Base-by-base conservation (phyloP, 2,888 invertebrate species). In the Pogonocherus hispidulus region DNA sequence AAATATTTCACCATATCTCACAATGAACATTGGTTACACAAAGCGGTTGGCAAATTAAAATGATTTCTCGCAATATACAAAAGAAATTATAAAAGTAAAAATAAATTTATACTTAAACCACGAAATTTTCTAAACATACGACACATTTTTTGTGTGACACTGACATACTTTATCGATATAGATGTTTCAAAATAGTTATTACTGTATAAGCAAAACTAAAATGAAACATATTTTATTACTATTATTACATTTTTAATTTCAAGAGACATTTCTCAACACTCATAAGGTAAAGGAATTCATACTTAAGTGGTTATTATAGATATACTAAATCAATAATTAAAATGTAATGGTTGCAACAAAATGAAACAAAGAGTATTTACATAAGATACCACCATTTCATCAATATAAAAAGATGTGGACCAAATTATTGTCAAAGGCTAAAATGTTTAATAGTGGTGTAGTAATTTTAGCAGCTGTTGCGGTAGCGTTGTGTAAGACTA, bases 361-460 rank as follows among this genome's bases (percentile, higher is more conserved):
- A 14, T 14, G 47, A 62, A 62, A 49, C 49, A 49, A 62, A 46
- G 22, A 62, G 20, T 62, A 23, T 62, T 62, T 35, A 51, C 37
- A n/a, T 16, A 22, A 51, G 62, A 51, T 62, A 62, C 32, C 51
- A 37, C 27, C 6, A 37, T 51, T 51, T 16, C 22, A 23, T 37
- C 20, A 27, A 5, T 62, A 62, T 62, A 62, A 51, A 54, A 62
- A 22, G 19, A 35, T 11, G 20, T 4, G 14, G 20, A 27, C 32
- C 47, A 47, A 19, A 18, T 35, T 22, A 9, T 35, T 51, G 32
- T 49, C 62, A 32, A 51, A 62, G 23, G 19, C 0, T 37, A 62
- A n/a, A 51, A 62, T 62, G 62, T 62, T 51, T 16, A 37, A 51
- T 22, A 62, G 62, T 37, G 37, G 35, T 35, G 49, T 22, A 32